phyloP scores from a whole-genome alignment of 2,113 vertebrate genomes.

The Pipra filicauda region DNA sequence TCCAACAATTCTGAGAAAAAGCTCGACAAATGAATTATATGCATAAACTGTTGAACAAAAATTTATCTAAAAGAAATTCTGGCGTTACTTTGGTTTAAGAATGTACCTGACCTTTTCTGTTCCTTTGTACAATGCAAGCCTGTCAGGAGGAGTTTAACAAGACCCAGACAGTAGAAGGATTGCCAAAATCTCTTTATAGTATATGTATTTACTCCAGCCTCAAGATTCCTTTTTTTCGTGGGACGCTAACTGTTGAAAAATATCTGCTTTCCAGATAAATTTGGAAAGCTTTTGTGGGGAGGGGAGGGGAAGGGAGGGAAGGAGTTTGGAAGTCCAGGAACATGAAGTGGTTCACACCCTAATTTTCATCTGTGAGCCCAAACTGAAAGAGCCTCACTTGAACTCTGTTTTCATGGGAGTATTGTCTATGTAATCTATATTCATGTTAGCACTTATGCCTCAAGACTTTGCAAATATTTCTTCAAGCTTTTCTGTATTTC shows the following conservation, averaged over 20 bases:
- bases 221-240: not conserved
- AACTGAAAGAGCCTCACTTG: not conserved
- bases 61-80: conserved; percentile 37
- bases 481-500: not conserved
- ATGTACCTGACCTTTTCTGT: conserved; percentile 52
- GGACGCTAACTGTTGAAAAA: not conserved
- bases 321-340: not conserved
- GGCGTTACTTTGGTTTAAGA: conserved; percentile 23
- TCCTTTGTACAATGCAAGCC: not conserved
- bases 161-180: not conserved
- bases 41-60: not conserved
- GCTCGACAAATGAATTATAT: not conserved
- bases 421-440: not conserved
- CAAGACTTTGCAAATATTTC: not conserved
- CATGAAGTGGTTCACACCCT: not conserved
- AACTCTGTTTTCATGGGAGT: not conserved
- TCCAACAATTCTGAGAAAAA: conserved; percentile 25
- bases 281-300: not conserved
- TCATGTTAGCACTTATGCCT: not conserved
- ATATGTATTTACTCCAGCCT: not conserved
- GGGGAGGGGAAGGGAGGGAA: not conserved
- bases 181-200: conserved; percentile 11
- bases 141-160: conserved; percentile 35
- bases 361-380: not conserved
- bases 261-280: not conserved